A percentile compares a stretch with the other conserved stretches of the same genome.
These are phyloP conservation scores for Myotis myotis DNA, from an alignment of 2,797 vertebrate species.

Conservation along the genomic window DNA sequence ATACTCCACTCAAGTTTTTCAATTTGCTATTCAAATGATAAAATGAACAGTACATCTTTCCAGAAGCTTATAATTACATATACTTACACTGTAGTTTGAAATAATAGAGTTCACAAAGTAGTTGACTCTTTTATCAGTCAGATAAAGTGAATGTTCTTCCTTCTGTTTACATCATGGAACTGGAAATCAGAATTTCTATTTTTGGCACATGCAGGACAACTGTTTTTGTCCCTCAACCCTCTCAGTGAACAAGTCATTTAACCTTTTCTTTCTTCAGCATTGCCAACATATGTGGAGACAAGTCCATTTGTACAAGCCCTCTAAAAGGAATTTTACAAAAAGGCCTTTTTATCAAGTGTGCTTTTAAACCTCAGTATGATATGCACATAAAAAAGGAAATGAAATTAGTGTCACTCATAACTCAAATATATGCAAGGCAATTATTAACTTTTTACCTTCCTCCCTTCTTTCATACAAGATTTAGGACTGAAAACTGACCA, in stretches of 20 bases:
- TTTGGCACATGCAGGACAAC: constrained; percentile 39
- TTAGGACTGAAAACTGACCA: not conserved
- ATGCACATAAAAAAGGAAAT: not conserved
- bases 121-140: constrained; percentile 54
- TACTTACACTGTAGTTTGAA: constrained; percentile 59
- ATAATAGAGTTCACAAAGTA: constrained; percentile 59
- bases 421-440: not conserved
- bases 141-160: constrained; percentile 53
- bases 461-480: not conserved
- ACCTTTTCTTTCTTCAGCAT: constrained; percentile 47
- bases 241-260: constrained; percentile 40
- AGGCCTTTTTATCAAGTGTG: not conserved
- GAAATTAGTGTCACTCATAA: constrained; percentile 19
- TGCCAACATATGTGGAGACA: not conserved
- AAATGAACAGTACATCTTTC: constrained; percentile 67
- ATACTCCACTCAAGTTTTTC: not conserved
- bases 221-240: not conserved
- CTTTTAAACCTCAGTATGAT: not conserved
- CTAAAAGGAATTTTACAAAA: constrained; percentile 24
- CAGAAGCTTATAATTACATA: constrained; percentile 64
- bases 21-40: constrained; percentile 64
- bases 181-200: constrained; percentile 62
- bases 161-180: constrained; percentile 47
- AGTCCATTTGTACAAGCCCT: not conserved
- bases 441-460: not conserved